These are phyloP conservation scores for Mantis religiosa DNA, from an alignment of 2,888 invertebrate species.

Conservation along the genomic window DNA sequence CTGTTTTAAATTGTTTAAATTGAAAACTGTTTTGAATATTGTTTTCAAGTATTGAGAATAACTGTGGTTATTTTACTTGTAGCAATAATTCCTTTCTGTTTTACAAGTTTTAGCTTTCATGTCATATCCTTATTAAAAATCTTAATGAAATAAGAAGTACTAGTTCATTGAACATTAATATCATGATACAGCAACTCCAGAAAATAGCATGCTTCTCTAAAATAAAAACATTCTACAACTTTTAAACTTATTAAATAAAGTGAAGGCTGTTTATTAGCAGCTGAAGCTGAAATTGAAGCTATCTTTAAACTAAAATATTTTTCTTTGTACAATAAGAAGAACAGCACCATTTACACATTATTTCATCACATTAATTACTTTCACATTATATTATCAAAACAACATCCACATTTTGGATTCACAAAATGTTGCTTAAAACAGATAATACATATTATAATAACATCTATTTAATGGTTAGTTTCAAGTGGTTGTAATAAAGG, in stretches of 20 bases:
- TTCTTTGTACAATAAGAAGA: not conserved
- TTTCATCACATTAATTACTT: not conserved
- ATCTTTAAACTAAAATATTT: not conserved
- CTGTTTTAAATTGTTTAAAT: not conserved
- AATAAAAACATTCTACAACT: not conserved
- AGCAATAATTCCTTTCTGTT: not conserved
- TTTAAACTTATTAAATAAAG: not conserved
- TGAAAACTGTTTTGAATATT: not conserved
- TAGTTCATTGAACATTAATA: not conserved
- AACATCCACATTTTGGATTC: not conserved
- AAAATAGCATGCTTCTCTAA: not conserved
- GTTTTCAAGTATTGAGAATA: not conserved
- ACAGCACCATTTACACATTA: not conserved
- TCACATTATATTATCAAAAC: not conserved
- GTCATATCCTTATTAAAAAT: not conserved
- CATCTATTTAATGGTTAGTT: not conserved
- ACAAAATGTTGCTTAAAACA: not conserved
- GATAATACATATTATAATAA: not conserved
- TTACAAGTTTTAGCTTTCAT: not conserved
- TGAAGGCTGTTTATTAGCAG: not conserved
- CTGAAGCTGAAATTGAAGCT: not conserved
- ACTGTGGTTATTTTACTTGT: not conserved
- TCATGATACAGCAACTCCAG: not conserved
- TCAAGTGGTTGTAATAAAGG: not conserved
- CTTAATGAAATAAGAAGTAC: not conserved